Evolutionary conservation across 2,797 vertebrate genomes (phyloP), one percentile per base, ranked within the genome.

Genomic region (Coreius guichenoti): DNA sequence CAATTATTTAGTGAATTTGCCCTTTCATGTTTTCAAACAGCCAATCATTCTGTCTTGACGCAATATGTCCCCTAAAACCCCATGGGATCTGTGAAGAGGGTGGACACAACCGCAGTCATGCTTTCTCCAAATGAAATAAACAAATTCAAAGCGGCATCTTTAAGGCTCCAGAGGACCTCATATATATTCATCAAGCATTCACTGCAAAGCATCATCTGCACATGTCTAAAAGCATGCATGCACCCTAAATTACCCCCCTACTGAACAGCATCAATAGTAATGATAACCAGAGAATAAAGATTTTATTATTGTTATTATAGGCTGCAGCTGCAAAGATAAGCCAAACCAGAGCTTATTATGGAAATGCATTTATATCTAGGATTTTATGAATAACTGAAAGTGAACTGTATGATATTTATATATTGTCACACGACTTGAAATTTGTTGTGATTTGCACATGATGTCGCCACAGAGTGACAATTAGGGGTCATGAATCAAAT

Each of bases 111-210:
- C 43, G 12, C 23, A 43, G 83, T 43, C 69, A 49, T 29, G 43
- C 8, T 1, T 68, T 85, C 74, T 87, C 29, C n/a, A 65, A 51
- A 75, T 61, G 5, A 72, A 80, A 77, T 51, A 58, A 47, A 78
- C 36, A 56, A 70, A 82, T 51, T 70, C 67, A 89, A 84, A 81
- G 63, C 11, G 3, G 54, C 78, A 80, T 78, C 86, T 49, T 81
- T 73, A 85, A 70, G 47, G 43, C 73, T 43, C 43, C 36, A 61
- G 74, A 54, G 51, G 51, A 70, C 33, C 54, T 81, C 80, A 72
- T 89, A 78, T 76, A 83, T 88, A 86, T 88, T 54, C 79, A 88
- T 84, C 47, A 73, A n/a, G 43, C 56, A 73, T 72, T 84, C 58
- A 78, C 61, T 51, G 54, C 14, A 73, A 69, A 65, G 73, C 63